A percentile compares a stretch with the other conserved stretches of the same genome.
Evolutionary conservation across 2,888 invertebrate species (phyloP).

Genomic region (Ctena decussata): DNA sequence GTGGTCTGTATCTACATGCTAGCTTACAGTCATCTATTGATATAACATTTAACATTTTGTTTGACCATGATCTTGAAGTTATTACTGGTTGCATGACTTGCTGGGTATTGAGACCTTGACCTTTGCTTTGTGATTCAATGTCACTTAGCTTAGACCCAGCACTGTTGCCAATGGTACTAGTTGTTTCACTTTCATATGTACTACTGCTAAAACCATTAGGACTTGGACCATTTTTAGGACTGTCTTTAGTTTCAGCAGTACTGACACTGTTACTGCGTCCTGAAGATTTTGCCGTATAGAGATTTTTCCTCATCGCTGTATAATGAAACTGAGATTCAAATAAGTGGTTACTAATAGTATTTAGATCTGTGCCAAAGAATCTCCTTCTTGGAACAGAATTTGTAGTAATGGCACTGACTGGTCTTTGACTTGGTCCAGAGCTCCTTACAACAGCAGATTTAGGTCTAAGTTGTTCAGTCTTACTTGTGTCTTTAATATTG

Average conservation of each 20-base stretch:
- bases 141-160: constrained; percentile 34
- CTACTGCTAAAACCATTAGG: constrained; percentile 14
- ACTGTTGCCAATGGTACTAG: constrained; percentile 41
- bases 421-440: constrained; percentile 1
- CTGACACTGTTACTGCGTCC: constrained; percentile 54
- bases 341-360: constrained; percentile 66
- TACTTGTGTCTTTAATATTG: constrained; percentile 52
- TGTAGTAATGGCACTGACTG: constrained; percentile 45
- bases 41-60: constrained; percentile 75
- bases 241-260: constrained; percentile 34
- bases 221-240: constrained; percentile 33
- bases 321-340: constrained; percentile 70
- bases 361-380: constrained; percentile 63
- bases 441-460: neutral
- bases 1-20: constrained; percentile 68
- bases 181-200: constrained; percentile 39
- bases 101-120: constrained; percentile 17
- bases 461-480: constrained; percentile 48
- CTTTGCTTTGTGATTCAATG: constrained; percentile 21
- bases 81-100: constrained; percentile 60
- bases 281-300: constrained; percentile 53
- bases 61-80: constrained; percentile 72
- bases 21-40: constrained; percentile 81
- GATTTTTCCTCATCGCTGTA: constrained; percentile 59
- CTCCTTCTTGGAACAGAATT: constrained; percentile 22